Evolutionary conservation across 2,797 vertebrate genomes (phyloP).

Genomic region (Cossypha caffra): DNA sequence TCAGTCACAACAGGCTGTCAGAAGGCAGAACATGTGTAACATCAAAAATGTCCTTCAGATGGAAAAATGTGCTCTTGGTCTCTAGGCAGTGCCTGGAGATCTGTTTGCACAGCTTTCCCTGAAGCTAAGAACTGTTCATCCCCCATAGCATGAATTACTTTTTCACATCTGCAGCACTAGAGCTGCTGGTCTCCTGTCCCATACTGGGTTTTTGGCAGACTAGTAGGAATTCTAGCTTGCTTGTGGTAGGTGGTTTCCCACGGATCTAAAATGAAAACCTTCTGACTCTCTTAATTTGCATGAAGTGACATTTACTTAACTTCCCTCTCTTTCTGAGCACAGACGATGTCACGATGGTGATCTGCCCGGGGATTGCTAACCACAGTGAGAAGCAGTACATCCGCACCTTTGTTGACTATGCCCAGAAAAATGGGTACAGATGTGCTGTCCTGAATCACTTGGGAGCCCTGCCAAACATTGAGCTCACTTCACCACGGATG

Average conservation of each 20-base stretch:
- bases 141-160: neutral
- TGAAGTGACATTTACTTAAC: conserved; percentile 48
- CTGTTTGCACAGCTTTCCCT: conserved; percentile 7
- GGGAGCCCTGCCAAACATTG: conserved; percentile 94
- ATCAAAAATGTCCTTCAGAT: neutral
- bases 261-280: neutral
- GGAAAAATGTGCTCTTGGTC: neutral
- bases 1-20: neutral
- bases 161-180: neutral
- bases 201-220: neutral
- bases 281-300: conserved; percentile 32
- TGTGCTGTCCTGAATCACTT: conserved; percentile 96
- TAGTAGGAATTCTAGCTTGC: neutral
- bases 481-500: conserved; percentile 97
- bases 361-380: conserved; percentile 98
- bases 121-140: neutral
- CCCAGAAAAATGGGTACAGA: conserved; percentile 94
- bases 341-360: conserved; percentile 98
- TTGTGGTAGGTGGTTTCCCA: conserved; percentile 23
- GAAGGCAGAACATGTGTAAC: neutral
- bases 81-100: neutral
- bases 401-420: conserved; percentile 95
- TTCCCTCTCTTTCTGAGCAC: neutral
- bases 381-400: conserved; percentile 99
- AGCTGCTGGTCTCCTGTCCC: neutral